These are phyloP conservation scores for Drosophila novamexicana DNA, from an alignment of 1,140 invertebrate genomes.

Conservation along the genomic window DNA sequence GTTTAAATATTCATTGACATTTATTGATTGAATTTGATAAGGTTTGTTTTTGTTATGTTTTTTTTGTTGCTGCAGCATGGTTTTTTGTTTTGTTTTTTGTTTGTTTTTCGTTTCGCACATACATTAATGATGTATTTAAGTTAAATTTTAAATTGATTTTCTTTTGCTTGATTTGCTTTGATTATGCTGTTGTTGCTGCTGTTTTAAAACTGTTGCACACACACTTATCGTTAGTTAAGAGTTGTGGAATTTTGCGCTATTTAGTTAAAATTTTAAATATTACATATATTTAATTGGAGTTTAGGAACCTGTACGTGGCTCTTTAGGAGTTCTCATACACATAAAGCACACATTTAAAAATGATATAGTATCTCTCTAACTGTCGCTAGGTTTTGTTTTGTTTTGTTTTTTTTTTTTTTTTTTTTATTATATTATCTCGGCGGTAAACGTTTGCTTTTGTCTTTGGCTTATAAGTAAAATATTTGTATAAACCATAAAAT, in stretches of 20 bases:
- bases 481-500: slow-evolving; percentile 37
- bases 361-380: slow-evolving; percentile 38
- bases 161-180: slow-evolving; percentile 39
- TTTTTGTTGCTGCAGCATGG: slow-evolving; percentile 46
- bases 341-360: slow-evolving; percentile 57
- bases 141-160: slow-evolving; percentile 29
- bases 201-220: slow-evolving; percentile 42
- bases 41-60: slow-evolving; percentile 39
- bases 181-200: slow-evolving; percentile 40
- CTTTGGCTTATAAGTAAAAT: slow-evolving; percentile 53
- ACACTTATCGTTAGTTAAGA: slow-evolving; percentile 49
- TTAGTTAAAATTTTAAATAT: slow-evolving; percentile 15
- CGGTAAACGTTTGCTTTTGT: slow-evolving; percentile 52
- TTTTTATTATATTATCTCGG: slow-evolving; percentile 12
- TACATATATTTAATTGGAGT: slow-evolving; percentile 39
- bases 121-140: slow-evolving; percentile 64
- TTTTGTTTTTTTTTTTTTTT: not conserved
- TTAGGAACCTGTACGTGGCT: slow-evolving; percentile 73
- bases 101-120: slow-evolving; percentile 45
- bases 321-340: slow-evolving; percentile 38
- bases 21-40: slow-evolving; percentile 83
- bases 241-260: slow-evolving; percentile 37
- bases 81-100: slow-evolving; percentile 23
- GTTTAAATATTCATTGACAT: slow-evolving; percentile 76
- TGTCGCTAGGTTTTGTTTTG: slow-evolving; percentile 34